Conservation (phyloP, 2,888 invertebrate genomes). For the Stratiomys singularior region DNA sequence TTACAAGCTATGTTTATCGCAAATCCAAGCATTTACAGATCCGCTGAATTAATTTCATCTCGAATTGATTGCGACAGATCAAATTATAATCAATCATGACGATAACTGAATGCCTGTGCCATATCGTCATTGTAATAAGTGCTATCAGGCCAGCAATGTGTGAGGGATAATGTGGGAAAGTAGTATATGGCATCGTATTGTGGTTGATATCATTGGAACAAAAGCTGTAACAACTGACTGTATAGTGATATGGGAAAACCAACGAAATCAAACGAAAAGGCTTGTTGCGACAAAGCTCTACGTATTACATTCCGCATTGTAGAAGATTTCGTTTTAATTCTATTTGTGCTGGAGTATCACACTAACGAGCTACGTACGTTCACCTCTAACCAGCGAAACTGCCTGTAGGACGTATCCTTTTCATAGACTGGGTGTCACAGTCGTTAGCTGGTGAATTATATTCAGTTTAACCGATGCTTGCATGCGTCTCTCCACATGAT, state of each 20-base stretch:
- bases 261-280: slow-evolving; percentile 1
- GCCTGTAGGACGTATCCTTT: background rate
- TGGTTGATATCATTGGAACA: background rate
- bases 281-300: background rate
- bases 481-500: slow-evolving; percentile 6
- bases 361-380: background rate
- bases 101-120: slow-evolving; percentile 2
- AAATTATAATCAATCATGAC: slow-evolving; percentile 54
- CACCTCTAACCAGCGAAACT: background rate
- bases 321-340: slow-evolving; percentile 35
- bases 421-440: background rate
- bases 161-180: background rate
- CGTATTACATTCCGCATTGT: slow-evolving; percentile 6
- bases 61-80: slow-evolving; percentile 54
- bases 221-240: background rate
- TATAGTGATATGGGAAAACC: background rate
- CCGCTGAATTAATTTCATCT: slow-evolving; percentile 54
- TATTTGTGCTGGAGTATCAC: slow-evolving; percentile 16
- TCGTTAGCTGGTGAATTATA: slow-evolving; percentile 20
- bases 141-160: slow-evolving; percentile 17
- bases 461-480: background rate
- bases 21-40: slow-evolving; percentile 38
- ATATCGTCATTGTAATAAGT: slow-evolving; percentile 8
- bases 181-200: slow-evolving; percentile 6
- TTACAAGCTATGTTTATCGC: background rate